Conservation (phyloP, 1,140 invertebrate genomes). For the Lamellibrachia luymesi region DNA sequence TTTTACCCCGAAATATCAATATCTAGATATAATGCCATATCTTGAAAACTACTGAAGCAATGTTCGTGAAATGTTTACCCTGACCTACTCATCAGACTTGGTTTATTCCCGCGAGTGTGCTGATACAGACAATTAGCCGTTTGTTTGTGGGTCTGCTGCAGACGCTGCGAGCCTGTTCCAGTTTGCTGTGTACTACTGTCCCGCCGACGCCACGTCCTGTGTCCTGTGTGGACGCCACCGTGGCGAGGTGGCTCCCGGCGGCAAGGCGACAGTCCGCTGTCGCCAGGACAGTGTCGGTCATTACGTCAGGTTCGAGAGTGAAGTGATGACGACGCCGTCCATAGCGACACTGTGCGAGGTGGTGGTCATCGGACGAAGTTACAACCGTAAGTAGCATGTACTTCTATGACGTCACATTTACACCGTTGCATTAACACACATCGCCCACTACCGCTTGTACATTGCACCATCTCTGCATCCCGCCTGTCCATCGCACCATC, state of each 20-base stretch:
- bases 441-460: not conserved
- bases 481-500: too few relatives aligned
- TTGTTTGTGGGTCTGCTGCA: not conserved
- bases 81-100: too few relatives aligned
- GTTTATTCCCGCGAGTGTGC: not conserved
- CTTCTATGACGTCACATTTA: not conserved
- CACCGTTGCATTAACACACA: slow-evolving; percentile 57
- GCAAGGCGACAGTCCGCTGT: not conserved
- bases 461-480: not conserved
- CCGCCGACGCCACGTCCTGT: not conserved
- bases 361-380: not conserved
- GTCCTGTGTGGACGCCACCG: not conserved
- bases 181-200: not conserved
- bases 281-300: not conserved
- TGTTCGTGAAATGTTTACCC: too few relatives aligned
- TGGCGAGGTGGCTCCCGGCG: not conserved
- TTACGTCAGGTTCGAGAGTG: not conserved
- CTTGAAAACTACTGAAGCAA: too few relatives aligned
- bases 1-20: too few relatives aligned
- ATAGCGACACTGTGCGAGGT: not conserved
- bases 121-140: too few relatives aligned
- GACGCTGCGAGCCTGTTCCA: not conserved
- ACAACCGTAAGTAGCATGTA: not conserved
- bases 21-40: too few relatives aligned
- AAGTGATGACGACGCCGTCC: not conserved